Evolutionary conservation across 2,888 invertebrate species (phyloP).

Genomic region (Baccha elongata): DNA sequence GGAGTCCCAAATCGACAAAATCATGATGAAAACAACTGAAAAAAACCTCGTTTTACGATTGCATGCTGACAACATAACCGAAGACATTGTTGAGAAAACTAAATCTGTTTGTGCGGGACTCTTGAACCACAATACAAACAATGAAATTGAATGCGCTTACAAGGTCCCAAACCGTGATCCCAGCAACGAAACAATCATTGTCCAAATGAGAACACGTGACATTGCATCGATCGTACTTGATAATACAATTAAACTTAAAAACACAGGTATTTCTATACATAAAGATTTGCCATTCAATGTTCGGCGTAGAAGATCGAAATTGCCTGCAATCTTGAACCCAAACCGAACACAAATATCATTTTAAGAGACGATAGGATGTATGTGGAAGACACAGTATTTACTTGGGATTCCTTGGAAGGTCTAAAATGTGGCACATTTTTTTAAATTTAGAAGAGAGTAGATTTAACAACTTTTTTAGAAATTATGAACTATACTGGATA

Average conservation of each 20-base stretch:
- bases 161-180: background rate
- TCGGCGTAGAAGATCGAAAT: slow-evolving; percentile 9
- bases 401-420: slow-evolving; percentile 2
- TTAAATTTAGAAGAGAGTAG: background rate
- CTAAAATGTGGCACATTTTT: slow-evolving; percentile 9
- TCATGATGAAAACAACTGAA: background rate
- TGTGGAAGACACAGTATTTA: slow-evolving; percentile 10
- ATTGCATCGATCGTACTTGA: background rate
- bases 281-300: slow-evolving; percentile 15
- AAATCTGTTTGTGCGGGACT: slow-evolving; percentile 3
- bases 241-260: background rate
- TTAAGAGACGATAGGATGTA: slow-evolving; percentile 17
- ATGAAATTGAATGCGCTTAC: background rate
- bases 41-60: background rate
- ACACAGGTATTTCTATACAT: slow-evolving; percentile 1
- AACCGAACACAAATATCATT: slow-evolving; percentile 14
- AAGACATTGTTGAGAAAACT: slow-evolving; percentile 9
- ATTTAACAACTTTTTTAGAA: slow-evolving; percentile 6
- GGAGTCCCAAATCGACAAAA: background rate
- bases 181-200: background rate
- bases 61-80: slow-evolving; percentile 2
- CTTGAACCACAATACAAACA: slow-evolving; percentile 1
- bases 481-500: slow-evolving; percentile 16
- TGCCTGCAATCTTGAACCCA: background rate
- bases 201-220: background rate